Evolutionary conservation across 2,888 invertebrate genomes (phyloP).

Genomic region (Lepidochrysops patricia): DNA sequence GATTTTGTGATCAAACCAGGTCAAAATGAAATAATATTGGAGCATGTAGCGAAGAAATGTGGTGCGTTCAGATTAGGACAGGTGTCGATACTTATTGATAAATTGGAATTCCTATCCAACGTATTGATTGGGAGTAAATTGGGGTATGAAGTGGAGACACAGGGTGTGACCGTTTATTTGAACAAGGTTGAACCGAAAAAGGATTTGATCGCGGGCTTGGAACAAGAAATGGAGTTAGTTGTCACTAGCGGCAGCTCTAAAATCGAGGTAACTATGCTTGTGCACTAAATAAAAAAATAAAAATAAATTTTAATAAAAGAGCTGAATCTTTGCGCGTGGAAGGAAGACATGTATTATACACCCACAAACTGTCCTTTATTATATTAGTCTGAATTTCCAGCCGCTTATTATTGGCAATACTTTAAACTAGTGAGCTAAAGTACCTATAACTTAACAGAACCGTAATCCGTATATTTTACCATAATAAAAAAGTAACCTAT

Average conservation of each 20-base stretch:
- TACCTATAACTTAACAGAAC: too few species aligned
- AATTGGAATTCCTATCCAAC: slow-evolving; percentile 83
- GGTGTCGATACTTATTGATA: slow-evolving; percentile 77
- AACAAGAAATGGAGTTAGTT: slow-evolving; percentile 83
- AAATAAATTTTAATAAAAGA: too few species aligned
- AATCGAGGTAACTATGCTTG: slow-evolving; percentile 80
- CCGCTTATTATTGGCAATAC: too few species aligned
- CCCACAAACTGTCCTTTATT: too few species aligned
- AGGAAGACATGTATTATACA: too few species aligned
- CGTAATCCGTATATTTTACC: too few species aligned
- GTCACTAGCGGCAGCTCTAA: slow-evolving; percentile 86
- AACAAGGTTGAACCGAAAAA: slow-evolving; percentile 74
- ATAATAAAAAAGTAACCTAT: too few species aligned
- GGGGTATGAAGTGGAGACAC: slow-evolving; percentile 73
- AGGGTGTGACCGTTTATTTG: slow-evolving; percentile 61
- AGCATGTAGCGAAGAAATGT: slow-evolving; percentile 75
- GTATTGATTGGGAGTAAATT: slow-evolving; percentile 69
- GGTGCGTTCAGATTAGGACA: slow-evolving; percentile 84
- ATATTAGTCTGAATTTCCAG: too few species aligned
- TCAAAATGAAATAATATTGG: slow-evolving; percentile 76
- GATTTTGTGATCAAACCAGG: slow-evolving; percentile 77
- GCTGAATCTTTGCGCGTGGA: too few species aligned
- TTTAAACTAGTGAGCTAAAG: too few species aligned
- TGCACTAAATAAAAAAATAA: too few species aligned
- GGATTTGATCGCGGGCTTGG: slow-evolving; percentile 86